Evolutionary conservation across 2,797 vertebrate species (phyloP), one percentile per base, ranked within the genome.

Genomic region (Hydrophis major): DNA sequence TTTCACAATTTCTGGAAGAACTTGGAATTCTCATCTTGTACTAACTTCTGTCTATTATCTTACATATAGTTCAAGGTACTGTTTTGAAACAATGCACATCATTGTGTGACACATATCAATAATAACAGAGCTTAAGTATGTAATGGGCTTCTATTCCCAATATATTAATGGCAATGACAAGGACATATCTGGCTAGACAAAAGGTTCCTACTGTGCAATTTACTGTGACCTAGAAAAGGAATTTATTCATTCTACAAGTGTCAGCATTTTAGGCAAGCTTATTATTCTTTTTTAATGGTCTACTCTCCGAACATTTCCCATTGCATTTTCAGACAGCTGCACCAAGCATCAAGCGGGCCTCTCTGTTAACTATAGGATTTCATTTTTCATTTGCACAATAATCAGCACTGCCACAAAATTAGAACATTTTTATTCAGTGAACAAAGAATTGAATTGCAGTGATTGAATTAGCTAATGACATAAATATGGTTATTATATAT

Each of bases 311-410:
- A 91, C 22, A 22, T 87, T 94, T 94, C n/a, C 95, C 25, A 47
- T 1, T 0, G 4, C 0, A 0, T 90, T 91, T 93, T 0, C 92
- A 61, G 63, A 0, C 86, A 94, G 2, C n/a, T n/a, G 92, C 32
- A 8, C 90, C 14, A 50, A 42, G 47, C 50, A 90, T 93, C 93
- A 93, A 56, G 95, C 90, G 87, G 89, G 60, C 89, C 60, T 90
- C 32, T 95, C 96, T 96, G 16, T 22, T 32, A 95, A 90, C 93
- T 50, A 91, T 89, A 95, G 59, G 93, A 91, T 95, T 94, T 91
- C 0, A 93, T 96, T 78, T 95, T 90, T 50, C 93, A 86, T 93
- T 94, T 95, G 91, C 63, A 91, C 95, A 95, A 90, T 61, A 96
- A 95, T 92, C 37, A 90, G 53, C 94, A 11, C 90, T 95, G 83